Base-by-base conservation (phyloP, 2,888 invertebrate genomes). In the Sinelater perroti region DNA sequence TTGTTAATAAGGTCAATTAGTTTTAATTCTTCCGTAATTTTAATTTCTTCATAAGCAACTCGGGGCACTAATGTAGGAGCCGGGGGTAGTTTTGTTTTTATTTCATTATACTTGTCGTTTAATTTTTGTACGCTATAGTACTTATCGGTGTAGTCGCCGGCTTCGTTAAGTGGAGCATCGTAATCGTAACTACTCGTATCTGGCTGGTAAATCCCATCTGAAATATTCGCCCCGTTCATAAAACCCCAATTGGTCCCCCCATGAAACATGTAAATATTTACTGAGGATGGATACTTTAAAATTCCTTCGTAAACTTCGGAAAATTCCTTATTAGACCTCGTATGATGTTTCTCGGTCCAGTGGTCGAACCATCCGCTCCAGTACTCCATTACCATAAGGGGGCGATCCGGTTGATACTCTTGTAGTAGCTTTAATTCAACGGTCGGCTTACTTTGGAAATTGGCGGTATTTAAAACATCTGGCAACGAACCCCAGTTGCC, bases 231-330 rank as follows among this genome's bases (percentile, higher is more conserved):
- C 26, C 76, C 76, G 56, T 73, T 76, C 47, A 73, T 86, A 67
- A 88, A 93, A 52, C 87, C 92, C 71, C 89, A 92, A 72, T 92
- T 95, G 0, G 91, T 91, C 44, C 95, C 95, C n/a, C 96, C 96
- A 70, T 87, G 89, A 78, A 94, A 95, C 90, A 96, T 92, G 74
- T 95, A 97, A 67, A 95, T 85, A 71, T 93, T 96, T 30, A 95
- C 86, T 47, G 88, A 86, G 5, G 84, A 83, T 2, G 76, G 76
- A 62, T 72, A 73, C 2, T 26, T 42, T 11, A 67, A 24, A 10
- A 55, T 60, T 28, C 18, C 8, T 53, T 73, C 67, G 3, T 70
- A 66, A 13, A 68, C 62, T 14, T 67, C 52, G 13, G 54, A 60
- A 62, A 72, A 76, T 20, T 61, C 61, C 17, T 56, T 54, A 6